phyloP scores from a whole-genome alignment of 2,797 vertebrate species.

The Melopsittacus undulatus region DNA sequence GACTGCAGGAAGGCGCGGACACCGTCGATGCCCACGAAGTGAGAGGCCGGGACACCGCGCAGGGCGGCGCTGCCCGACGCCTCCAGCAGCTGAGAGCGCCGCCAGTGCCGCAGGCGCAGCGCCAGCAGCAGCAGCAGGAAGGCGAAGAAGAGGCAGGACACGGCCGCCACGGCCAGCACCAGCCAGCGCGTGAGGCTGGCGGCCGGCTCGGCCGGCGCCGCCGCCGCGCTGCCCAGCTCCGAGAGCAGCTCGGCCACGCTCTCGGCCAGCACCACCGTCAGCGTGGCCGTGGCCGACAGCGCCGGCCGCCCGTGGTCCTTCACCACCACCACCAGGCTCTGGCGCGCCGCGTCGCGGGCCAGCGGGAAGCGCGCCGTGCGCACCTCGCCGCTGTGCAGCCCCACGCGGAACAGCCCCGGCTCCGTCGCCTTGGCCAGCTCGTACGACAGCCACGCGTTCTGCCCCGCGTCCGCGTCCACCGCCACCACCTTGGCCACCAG shows the following conservation, averaged over 20 bases:
- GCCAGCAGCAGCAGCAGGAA: too few species aligned
- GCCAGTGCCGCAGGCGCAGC: too few species aligned
- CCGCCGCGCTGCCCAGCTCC: conserved; percentile 5
- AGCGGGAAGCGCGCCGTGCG: neutral
- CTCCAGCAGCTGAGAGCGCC: too few species aligned
- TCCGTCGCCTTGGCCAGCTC: too few species aligned
- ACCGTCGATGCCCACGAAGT: conserved; percentile 74
- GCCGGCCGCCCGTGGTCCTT: conserved; percentile 62
- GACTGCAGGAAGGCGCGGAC: conserved; percentile 50
- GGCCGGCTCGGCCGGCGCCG: neutral
- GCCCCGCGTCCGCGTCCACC: neutral
- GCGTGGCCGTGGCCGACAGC: conserved; percentile 67
- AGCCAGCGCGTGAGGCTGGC: neutral
- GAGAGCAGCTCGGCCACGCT: conserved; percentile 23
- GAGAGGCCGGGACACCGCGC: neutral
- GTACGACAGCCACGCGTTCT: too few species aligned
- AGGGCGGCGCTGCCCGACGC: too few species aligned
- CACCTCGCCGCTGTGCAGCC: neutral
- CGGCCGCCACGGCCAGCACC: conserved; percentile 49
- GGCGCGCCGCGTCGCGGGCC: conserved; percentile 32
- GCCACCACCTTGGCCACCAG: conserved; percentile 73
- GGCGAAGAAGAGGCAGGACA: too few species aligned
- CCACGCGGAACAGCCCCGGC: too few species aligned
- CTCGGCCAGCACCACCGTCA: conserved; percentile 51
- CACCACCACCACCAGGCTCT: conserved; percentile 71